Base-by-base conservation (phyloP, 2,113 vertebrate genomes). In the Amazona guildingii region DNA sequence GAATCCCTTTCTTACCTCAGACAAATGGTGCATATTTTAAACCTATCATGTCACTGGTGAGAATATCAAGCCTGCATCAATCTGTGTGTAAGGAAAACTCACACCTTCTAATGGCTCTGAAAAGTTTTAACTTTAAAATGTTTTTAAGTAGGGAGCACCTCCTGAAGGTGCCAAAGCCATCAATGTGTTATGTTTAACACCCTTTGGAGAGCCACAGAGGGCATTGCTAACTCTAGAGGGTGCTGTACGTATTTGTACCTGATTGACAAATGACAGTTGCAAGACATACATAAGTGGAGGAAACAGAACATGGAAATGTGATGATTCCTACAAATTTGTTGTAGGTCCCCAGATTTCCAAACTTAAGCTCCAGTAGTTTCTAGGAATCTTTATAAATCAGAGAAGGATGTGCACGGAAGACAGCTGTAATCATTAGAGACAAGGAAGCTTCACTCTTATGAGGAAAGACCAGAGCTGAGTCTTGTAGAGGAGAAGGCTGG, bases 241-340 rank as follows among this genome's bases (percentile, higher is more conserved):
- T 93, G 61, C 51, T 93, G 75, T 28, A 25, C 27, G 12, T 74
- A 29, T 77, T 77, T 69, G 31, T 62, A 83, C 63, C 59, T 52
- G 28, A 29, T 25, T 57, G 73, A 72, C 10, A 85, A 68, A 43
- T 14, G 13, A 14, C 14, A 74, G 31, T 41, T 74, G 49, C 2
- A 8, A 92, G 18, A 17, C 2, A 6, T 16, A 11, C 7, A 10
- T 46, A 79, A 16, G 13, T 39, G 8, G 27, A 85, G 28, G 68
- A 81, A 63, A 68, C 0, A 4, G 20, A 68, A 63, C 13, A n/a
- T 0, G 0, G 29, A 74, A 76, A 80, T 19, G 14, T 44, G 27
- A 79, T 35, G 18, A 52, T 75, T 9, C 9, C 55, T 51, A 49
- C 31, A 61, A 41, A 83, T 66, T 33, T 70, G 29, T 64, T 89